Conservation (phyloP, 2,888 invertebrate species). For the Ariolimax columbianus region DNA sequence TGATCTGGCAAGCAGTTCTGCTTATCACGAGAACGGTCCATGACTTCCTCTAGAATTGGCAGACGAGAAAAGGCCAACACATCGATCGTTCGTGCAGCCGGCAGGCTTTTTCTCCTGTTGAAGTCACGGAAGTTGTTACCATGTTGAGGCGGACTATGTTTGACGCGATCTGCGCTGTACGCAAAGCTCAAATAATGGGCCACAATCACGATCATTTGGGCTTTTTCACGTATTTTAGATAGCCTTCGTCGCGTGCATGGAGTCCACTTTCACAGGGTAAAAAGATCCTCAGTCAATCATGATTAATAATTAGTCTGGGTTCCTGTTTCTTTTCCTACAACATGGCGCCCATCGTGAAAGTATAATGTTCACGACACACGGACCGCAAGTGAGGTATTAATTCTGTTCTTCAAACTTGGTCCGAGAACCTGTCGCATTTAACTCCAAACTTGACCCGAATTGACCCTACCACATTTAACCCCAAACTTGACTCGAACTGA, state of each 20-base stretch:
- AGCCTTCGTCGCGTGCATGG: conserved; percentile 12
- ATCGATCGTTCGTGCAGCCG: background rate
- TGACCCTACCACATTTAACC: too few relatives aligned
- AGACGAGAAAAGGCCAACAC: background rate
- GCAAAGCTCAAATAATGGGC: conserved; percentile 33
- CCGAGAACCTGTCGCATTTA: background rate
- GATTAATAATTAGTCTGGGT: conserved; percentile 39
- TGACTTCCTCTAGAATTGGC: background rate
- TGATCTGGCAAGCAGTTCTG: conserved; percentile 18
- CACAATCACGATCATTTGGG: background rate
- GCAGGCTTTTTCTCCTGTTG: background rate
- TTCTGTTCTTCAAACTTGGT: background rate
- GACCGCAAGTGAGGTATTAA: background rate
- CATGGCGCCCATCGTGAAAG: background rate
- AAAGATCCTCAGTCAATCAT: conserved; percentile 19
- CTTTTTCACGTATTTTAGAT: background rate
- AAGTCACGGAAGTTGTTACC: conserved; percentile 2
- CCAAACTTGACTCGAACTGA: too few relatives aligned
- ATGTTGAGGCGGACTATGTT: background rate
- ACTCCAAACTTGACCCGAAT: too few relatives aligned
- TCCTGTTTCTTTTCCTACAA: background rate
- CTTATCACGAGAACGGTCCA: conserved; percentile 3
- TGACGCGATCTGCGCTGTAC: background rate
- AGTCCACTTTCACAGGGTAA: conserved; percentile 2
- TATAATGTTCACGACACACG: background rate